phyloP scores from a whole-genome alignment of 2,888 invertebrate genomes.

The Drosophila melanosoma region DNA sequence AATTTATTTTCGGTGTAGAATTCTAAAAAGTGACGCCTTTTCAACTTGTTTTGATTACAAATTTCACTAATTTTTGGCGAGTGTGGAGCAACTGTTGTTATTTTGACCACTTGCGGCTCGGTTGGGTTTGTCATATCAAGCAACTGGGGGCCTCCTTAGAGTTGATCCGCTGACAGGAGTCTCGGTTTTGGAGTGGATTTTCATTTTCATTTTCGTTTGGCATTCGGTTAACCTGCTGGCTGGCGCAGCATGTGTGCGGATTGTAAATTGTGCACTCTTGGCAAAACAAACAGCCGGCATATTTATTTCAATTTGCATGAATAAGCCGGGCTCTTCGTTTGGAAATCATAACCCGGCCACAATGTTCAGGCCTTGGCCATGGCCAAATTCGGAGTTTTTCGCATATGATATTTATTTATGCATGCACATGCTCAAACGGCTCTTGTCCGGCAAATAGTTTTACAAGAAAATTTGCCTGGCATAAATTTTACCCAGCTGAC shows the following conservation, averaged over 20 bases:
- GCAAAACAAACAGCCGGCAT: conserved; percentile 75
- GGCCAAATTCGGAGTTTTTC: conserved; percentile 50
- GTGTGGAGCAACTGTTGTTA: conserved; percentile 49
- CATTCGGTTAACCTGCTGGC: conserved; percentile 56
- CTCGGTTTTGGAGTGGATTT: conserved; percentile 71
- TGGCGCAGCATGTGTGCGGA: conserved; percentile 77
- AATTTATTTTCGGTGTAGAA: not conserved
- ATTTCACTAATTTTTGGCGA: not conserved
- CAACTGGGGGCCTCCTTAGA: conserved; percentile 61
- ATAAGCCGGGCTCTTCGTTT: conserved; percentile 11
- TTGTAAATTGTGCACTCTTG: conserved; percentile 74
- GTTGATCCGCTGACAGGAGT: conserved; percentile 76
- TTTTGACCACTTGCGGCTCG: conserved; percentile 27
- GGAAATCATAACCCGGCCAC: conserved; percentile 61
- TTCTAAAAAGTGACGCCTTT: not conserved
- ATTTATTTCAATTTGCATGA: conserved; percentile 70
- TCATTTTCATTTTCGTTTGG: conserved; percentile 75
- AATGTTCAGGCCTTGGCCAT: conserved; percentile 34
- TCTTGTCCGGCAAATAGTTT: conserved; percentile 61
- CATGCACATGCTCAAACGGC: conserved; percentile 40
- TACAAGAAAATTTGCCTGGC: conserved; percentile 60
- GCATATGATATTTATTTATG: conserved; percentile 72
- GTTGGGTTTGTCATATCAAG: conserved; percentile 65
- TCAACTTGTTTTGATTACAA: not conserved
- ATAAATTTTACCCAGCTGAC: conserved; percentile 50